Evolutionary conservation across 2,113 vertebrate genomes (phyloP), one percentile per base, ranked within the genome.

Genomic region (Girardinichthys multiradiatus): DNA sequence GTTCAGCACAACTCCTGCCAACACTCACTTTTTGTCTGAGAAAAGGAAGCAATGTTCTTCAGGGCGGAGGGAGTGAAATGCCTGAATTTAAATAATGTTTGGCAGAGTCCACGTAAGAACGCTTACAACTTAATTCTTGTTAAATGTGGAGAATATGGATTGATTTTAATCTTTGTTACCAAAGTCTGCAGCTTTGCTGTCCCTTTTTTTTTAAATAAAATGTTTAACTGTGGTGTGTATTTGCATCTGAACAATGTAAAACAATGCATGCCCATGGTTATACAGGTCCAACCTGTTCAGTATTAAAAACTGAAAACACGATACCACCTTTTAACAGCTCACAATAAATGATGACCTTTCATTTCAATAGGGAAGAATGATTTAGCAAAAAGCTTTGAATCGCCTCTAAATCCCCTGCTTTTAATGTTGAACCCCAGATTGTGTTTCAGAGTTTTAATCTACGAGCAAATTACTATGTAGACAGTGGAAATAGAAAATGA

Each of bases 111-210:
- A 65, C 57, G 29, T 29, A 39, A 65, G 62, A 12, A 10, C 73
- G 66, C 48, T 80, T 27, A 1, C 2, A 37, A 39, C 45, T 80
- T 77, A 60, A 29, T 51, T 69, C 57, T 62, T 14, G 48, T 63
- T 77, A 28, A 37, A 68, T 15, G 13, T 21, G 13, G 71, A 71
- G 62, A 35, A 57, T 8, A 42, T 27, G 2, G 13, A 45, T 26
- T 17, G 17, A 19, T 3, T 15, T 45, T 4, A 45, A 45, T 15
- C 42, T 45, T 45, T 14, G 15, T 45, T 4, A 14, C 17, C 42
- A 19, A 6, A 19, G 42, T 19, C 42, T 15, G 4, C 15, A 4
- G 15, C 42, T 19, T 45, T 45, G 42, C 17, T 19, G 1, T 4
- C 17, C 42, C 4, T 4, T 5, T 45, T 45, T n/a, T n/a, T n/a